Conservation (phyloP, 1,140 invertebrate species). For the Sycophaga agraensis region DNA sequence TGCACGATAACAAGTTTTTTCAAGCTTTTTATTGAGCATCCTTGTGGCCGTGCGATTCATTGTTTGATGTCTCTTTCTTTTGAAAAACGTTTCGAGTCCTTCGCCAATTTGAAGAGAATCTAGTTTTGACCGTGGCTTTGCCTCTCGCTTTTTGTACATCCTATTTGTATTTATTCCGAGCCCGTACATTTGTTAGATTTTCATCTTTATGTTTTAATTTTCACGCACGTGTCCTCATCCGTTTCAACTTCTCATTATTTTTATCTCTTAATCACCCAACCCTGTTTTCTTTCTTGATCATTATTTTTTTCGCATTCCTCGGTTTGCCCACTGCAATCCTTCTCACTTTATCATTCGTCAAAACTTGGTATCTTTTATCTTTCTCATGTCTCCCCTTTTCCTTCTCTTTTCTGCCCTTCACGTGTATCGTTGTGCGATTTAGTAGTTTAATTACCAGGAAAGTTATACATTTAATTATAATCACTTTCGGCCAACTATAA, state of each 20-base stretch:
- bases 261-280: conserved; percentile 14
- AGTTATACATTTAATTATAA: too few species aligned
- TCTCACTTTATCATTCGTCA: conserved; percentile 25
- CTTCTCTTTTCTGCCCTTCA: background rate
- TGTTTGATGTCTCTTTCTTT: too few species aligned
- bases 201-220: conserved; percentile 14
- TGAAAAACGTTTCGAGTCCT: too few species aligned
- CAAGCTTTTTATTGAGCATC: too few species aligned
- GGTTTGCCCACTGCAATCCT: background rate
- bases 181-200: conserved; percentile 1
- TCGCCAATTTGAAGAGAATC: too few species aligned
- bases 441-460: background rate
- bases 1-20: too few species aligned
- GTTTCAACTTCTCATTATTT: conserved; percentile 20
- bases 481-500: too few species aligned
- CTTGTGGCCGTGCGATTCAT: too few species aligned
- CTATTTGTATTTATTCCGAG: too few species aligned
- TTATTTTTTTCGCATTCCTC: conserved; percentile 23
- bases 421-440: background rate
- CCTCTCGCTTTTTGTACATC: too few species aligned
- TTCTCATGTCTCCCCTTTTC: background rate
- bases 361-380: conserved; percentile 16
- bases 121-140: too few species aligned
- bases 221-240: background rate
- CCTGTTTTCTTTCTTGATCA: background rate